Evolutionary conservation across 1,140 invertebrate genomes (phyloP).

Genomic region (Dufourea novaeangliae): DNA sequence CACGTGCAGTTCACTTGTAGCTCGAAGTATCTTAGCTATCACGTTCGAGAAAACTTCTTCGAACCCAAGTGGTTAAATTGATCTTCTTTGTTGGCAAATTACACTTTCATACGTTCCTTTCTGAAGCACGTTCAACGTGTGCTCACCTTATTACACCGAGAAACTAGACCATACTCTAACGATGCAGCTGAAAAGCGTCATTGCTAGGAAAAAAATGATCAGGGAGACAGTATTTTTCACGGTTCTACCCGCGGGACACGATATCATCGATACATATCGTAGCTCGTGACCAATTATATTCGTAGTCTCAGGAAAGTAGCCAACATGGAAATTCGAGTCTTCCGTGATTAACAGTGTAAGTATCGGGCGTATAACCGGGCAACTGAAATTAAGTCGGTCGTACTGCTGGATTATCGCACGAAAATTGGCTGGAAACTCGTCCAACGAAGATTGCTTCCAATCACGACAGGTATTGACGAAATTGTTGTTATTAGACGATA

Average conservation of each 20-base stretch:
- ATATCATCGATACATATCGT: slow-evolving; percentile 8
- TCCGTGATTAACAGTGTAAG: slow-evolving; percentile 8
- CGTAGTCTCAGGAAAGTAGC: slow-evolving; percentile 10
- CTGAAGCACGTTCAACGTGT: neutral
- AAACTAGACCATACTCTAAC: neutral
- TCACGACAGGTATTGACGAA: slow-evolving; percentile 65
- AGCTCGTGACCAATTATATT: slow-evolving; percentile 44
- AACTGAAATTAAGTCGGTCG: slow-evolving; percentile 5
- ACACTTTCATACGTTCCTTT: neutral
- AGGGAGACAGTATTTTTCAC: neutral
- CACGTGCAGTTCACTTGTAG: too few relatives aligned
- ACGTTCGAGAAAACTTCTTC: too few relatives aligned
- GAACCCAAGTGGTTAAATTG: too few relatives aligned
- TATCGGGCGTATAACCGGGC: neutral
- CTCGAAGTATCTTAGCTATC: too few relatives aligned
- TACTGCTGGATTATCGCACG: neutral
- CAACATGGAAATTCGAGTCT: slow-evolving; percentile 12
- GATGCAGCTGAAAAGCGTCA: neutral
- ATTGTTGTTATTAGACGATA: slow-evolving; percentile 71
- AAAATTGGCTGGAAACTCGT: slow-evolving; percentile 39
- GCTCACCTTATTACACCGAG: too few relatives aligned
- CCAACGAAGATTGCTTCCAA: slow-evolving; percentile 49
- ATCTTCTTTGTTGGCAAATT: neutral
- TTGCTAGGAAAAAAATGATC: neutral
- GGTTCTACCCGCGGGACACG: neutral